Conservation (phyloP, 1,140 invertebrate species). For the Aethina tumida region DNA sequence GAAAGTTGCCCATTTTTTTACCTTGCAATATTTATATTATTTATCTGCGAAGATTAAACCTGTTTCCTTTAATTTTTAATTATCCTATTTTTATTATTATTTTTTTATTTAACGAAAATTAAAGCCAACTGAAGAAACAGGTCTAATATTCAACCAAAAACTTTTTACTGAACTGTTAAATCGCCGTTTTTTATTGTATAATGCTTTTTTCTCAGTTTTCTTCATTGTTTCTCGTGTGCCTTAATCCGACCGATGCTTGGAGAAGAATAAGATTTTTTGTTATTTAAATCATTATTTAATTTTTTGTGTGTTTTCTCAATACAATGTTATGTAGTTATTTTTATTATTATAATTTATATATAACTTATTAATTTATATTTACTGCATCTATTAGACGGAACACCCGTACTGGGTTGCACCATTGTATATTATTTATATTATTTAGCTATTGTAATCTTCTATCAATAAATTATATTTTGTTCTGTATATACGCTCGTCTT, state of each 20-base stretch:
- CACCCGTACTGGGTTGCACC: slow-evolving; percentile 20
- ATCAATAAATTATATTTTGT: slow-evolving; percentile 39
- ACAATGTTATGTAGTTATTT: slow-evolving; percentile 38
- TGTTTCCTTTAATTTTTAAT: slow-evolving; percentile 19
- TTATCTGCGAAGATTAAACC: no score
- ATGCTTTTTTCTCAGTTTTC: slow-evolving; percentile 21
- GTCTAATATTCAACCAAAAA: no score
- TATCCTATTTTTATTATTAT: slow-evolving; percentile 7
- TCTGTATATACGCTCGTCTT: slow-evolving; percentile 21
- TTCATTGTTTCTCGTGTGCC: slow-evolving; percentile 25
- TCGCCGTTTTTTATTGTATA: no score
- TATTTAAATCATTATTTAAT: slow-evolving; percentile 39
- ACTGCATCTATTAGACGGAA: slow-evolving; percentile 26
- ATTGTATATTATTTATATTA: slow-evolving; percentile 35
- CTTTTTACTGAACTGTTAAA: no score
- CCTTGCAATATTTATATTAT: no score
- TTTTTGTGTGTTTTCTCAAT: slow-evolving; percentile 36
- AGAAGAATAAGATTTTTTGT: slow-evolving; percentile 35
- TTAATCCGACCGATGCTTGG: slow-evolving; percentile 33
- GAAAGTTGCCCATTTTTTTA: no score
- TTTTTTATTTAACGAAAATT: no score
- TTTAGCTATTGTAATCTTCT: slow-evolving; percentile 32
- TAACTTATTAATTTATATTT: slow-evolving; percentile 39
- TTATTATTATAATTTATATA: slow-evolving; percentile 39
- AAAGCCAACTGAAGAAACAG: no score